Evolutionary conservation across 2,888 invertebrate genomes (phyloP).

Genomic region (Periphyllus acericola): DNA sequence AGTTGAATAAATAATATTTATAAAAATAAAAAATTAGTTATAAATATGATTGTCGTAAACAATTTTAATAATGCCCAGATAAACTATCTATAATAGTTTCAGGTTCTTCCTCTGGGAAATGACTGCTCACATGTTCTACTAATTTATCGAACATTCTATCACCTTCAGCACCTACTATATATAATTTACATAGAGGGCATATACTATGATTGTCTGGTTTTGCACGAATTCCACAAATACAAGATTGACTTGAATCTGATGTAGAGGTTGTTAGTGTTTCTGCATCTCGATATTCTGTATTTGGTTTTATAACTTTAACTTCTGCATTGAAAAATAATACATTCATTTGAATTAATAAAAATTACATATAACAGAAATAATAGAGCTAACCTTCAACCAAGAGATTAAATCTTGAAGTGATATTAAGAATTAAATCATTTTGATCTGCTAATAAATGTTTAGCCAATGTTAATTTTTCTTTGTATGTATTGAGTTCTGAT

Average conservation of each 20-base stretch:
- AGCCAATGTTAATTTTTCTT: slow-evolving; percentile 56
- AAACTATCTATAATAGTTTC: slow-evolving; percentile 62
- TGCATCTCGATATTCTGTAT: slow-evolving; percentile 46
- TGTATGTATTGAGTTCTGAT: slow-evolving; percentile 52
- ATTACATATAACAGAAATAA: not conserved
- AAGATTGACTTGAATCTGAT: not conserved
- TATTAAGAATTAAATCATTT: slow-evolving; percentile 44
- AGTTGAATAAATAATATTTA: slow-evolving; percentile 34
- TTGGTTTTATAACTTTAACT: slow-evolving; percentile 42
- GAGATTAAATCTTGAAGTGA: slow-evolving; percentile 48
- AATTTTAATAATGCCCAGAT: slow-evolving; percentile 53
- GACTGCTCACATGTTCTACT: slow-evolving; percentile 80
- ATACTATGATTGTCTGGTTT: slow-evolving; percentile 51
- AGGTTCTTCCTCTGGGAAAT: slow-evolving; percentile 70
- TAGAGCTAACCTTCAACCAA: slow-evolving; percentile 27
- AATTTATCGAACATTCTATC: slow-evolving; percentile 72
- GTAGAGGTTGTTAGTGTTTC: slow-evolving; percentile 46
- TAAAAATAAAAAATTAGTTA: slow-evolving; percentile 36
- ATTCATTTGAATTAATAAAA: not conserved
- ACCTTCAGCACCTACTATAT: slow-evolving; percentile 47
- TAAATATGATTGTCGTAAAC: not conserved
- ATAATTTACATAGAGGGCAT: slow-evolving; percentile 62
- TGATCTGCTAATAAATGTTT: slow-evolving; percentile 53
- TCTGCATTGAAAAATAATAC: slow-evolving; percentile 11
- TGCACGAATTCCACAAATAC: slow-evolving; percentile 46